Evolutionary conservation across 1,140 invertebrate genomes (phyloP), one percentile per base, ranked within the genome.

Genomic region (Zaprionus tsacasi): DNA sequence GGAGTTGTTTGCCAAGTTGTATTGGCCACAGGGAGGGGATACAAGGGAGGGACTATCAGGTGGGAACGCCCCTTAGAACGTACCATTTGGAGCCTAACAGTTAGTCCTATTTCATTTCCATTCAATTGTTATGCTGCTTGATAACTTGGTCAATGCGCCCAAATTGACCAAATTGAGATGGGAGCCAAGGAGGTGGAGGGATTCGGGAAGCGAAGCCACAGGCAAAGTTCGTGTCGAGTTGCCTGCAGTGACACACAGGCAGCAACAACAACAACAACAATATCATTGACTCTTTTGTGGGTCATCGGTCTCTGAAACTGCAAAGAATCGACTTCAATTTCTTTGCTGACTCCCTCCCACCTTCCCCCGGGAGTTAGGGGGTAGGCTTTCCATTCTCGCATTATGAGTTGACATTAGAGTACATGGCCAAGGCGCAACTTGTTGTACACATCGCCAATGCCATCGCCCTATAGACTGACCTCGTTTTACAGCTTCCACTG

Each of bases 381-480:
- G 27, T 30, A 8, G 35, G 30, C 30, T 71, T 54, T 70, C 48
- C 27, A 64, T 70, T 50, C 27, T n/a, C 17, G 70, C 77, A 76
- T 79, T 79, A 79, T 79, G 77, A 77, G 74, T 79, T 79, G 77
- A 77, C 77, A 79, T 79, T 77, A 73, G 59, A 72, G 74, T 69
- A 76, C 77, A 79, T 79, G 76, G 72, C 67, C 63, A 58, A 76
- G 58, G 67, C 63, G 40, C 63, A 76, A 59, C 45, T 57, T 75
- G 66, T 57, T 75, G 66, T 75, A 45, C 72, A 54, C 45, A 56
- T 56, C 64, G 40, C 30, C 76, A 78, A 76, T 78, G 67, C 76
- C 74, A 85, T 78, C 81, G 81, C 81, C 81, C 81, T 85, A 78
- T 85, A 78, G 63, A 78, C 78, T 86, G 81, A 85, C 81, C 81